phyloP scores from a whole-genome alignment of 2,797 vertebrate species.

The Enoplosus armatus region DNA sequence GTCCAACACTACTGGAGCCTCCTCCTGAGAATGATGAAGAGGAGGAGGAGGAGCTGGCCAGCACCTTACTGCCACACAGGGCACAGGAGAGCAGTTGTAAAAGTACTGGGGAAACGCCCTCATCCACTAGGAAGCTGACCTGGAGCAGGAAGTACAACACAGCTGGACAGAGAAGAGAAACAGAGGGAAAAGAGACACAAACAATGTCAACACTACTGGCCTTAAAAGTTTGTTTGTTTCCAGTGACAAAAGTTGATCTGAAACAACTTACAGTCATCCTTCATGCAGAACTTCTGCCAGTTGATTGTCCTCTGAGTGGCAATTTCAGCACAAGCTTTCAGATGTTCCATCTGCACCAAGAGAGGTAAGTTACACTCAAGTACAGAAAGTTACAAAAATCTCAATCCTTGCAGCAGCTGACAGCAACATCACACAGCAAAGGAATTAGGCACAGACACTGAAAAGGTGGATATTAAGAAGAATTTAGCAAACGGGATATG shows the following conservation, averaged over 20 bases:
- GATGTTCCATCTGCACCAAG: conserved; percentile 93
- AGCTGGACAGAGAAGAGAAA: conserved; percentile 80
- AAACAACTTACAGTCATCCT: conserved; percentile 95
- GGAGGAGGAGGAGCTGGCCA: conserved; percentile 86
- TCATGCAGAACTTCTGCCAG: conserved; percentile 99
- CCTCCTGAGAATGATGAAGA: conserved; percentile 80
- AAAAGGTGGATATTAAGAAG: not conserved
- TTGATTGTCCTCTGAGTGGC: conserved; percentile 96
- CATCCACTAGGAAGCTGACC: conserved; percentile 98
- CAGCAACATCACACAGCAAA: not conserved
- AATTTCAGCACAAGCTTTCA: conserved; percentile 99
- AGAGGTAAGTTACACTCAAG: conserved; percentile 8
- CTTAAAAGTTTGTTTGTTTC: not conserved
- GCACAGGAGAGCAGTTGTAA: conserved; percentile 97
- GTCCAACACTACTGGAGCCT: conserved; percentile 83
- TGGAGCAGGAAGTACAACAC: conserved; percentile 98
- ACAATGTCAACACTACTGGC: not conserved
- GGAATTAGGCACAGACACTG: not conserved
- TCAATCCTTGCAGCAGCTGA: not conserved
- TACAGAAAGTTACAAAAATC: not conserved
- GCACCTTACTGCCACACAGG: conserved; percentile 97
- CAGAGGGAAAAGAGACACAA: not conserved
- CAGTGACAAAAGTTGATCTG: not conserved
- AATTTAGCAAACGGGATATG: not conserved
- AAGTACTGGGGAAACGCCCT: conserved; percentile 96